Evolutionary conservation across 2,797 vertebrate genomes (phyloP), one percentile per base, ranked within the genome.

Genomic region (Todus mexicanus): DNA sequence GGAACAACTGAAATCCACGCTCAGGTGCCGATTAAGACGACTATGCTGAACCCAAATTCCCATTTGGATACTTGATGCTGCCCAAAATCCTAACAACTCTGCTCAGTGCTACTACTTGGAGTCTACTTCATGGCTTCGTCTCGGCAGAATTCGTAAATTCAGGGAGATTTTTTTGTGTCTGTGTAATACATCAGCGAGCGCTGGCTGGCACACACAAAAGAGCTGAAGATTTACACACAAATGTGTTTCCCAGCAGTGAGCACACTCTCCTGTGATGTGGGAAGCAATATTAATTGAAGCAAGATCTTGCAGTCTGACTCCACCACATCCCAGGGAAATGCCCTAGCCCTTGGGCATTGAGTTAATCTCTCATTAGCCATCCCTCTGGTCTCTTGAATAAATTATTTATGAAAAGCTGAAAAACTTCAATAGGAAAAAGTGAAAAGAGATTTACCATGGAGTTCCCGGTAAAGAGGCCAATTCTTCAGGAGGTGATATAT

Each of bases 271-370:
- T 95, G 87, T 96, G 96, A 96, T 96, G 95, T 96, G 96, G 96
- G 94, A 96, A 95, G 85, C 56, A 79, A 12, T 84, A 95, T 94
- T 96, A 96, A 96, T 93, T 96, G 95, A 93, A 95, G 93, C 64
- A 89, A 92, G 91, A 92, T 92, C 90, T 90, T 90, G 93, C 71
- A 95, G 94, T 48, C 85, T 96, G 95, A 92, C 91, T 96, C 94
- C 40, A 94, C 94, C 95, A 95, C 95, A 96, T 96, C 95, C 92
- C 91, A 96, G 93, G 87, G 94, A 96, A 96, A 93, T 95, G 96
- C 87, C 94, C 93, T 68, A 88, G 94, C 94, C 95, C 85, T 70
- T 94, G 90, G 94, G 95, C 92, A 94, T 20, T 75, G 66, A 91
- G 92, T 93, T 96, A 96, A 95, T 95, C 93, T 93, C 95, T 96